Evolutionary conservation across 2,113 vertebrate species (phyloP).

Genomic region (Stomatorhinus ivindoensis): DNA sequence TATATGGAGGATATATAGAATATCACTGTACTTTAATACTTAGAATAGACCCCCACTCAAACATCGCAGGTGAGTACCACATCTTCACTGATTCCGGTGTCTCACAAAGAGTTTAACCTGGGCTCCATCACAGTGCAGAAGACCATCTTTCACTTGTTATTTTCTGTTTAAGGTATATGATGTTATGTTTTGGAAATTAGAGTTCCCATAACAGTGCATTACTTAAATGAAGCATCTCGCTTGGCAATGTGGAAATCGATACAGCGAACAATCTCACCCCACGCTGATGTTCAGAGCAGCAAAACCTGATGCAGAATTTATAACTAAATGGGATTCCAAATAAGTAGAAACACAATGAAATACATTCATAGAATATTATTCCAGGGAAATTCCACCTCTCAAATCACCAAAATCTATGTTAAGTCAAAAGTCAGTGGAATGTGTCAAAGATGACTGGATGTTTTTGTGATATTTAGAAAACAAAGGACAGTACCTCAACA

Average conservation of each 20-base stretch:
- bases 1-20: background rate
- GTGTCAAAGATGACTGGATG: background rate
- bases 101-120: background rate
- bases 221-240: background rate
- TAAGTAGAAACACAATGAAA: background rate
- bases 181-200: background rate
- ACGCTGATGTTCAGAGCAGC: background rate
- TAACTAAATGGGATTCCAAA: background rate
- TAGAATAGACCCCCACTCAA: background rate
- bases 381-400: background rate
- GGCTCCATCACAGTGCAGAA: background rate
- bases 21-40: background rate
- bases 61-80: background rate
- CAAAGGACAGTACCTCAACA: background rate
- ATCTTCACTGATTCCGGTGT: background rate
- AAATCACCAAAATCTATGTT: background rate
- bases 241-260: background rate
- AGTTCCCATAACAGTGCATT: background rate
- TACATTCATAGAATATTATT: background rate
- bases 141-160: background rate
- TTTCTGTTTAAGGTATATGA: background rate
- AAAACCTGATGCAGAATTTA: background rate
- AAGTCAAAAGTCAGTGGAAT: background rate
- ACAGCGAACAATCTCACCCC: background rate
- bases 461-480: background rate